Base-by-base conservation (phyloP, 1,140 invertebrate species). In the Thaumetopoea pityocampa region DNA sequence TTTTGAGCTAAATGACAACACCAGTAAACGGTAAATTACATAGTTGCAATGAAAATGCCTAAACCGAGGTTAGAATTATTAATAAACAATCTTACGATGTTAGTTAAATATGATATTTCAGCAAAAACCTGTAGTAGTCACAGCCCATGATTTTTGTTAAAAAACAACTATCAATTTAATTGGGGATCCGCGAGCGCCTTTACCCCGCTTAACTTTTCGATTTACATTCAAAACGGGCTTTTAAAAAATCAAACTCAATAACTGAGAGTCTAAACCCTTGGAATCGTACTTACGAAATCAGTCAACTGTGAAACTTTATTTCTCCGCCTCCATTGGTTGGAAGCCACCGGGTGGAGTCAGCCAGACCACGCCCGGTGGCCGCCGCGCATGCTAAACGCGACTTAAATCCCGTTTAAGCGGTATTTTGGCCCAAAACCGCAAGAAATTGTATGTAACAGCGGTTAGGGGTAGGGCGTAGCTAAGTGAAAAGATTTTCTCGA, bases 191-290 rank as follows among this genome's bases (percentile, higher is more conserved):
- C 63, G 59, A 70, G 64, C 67, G 74, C 77, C 78, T 83, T 79
- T 77, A 74, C 76, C 66, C 54, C 73, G 71, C 70, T 72, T 80
- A 83, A 81, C 79, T 81, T 83, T 83, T 76, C 77, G 77, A 83
- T 83, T 83, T 83, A 83, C 74, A 83, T 78, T 79, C 77, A 79
- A 81, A 83, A 78, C 73, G 79, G 72, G 69, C 68, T 81, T 81
- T 81, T 79, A 77, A 82, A 83, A 83, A 80, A 52, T 26, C 62
- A 68, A 78, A 82, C 76, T 79, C 79, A 72, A 83, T 83, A 81
- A 74, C 70, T 69, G 67, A 64, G 59, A 60, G 51, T 55, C 60
- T 69, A 76, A 79, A 66, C 66, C 72, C 67, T 59, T 58, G 67
- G 67, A 67, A 63, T 62, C 56, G 65, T 72, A 71, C 79, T 83